Evolutionary conservation across 2,113 vertebrate species (phyloP).

Genomic region (Sceloporus tristichus): DNA sequence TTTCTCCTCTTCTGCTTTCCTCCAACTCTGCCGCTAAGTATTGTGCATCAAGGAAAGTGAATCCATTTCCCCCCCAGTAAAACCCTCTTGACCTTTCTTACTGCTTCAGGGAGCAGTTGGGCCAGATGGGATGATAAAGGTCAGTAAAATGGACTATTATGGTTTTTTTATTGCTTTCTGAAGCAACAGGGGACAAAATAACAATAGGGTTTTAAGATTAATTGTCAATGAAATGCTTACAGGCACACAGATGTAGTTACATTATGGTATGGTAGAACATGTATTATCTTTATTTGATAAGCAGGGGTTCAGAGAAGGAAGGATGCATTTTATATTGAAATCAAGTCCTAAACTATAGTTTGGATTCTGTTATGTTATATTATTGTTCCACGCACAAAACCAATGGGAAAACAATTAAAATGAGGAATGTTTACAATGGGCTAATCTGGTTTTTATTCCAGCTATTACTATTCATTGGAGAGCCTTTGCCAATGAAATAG

Average conservation of each 20-base stretch:
- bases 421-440: background rate
- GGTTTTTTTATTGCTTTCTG: constrained; percentile 51
- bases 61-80: constrained; percentile 47
- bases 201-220: constrained; percentile 41
- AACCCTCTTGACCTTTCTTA: constrained; percentile 64
- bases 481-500: background rate
- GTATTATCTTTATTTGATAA: constrained; percentile 43
- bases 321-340: constrained; percentile 37
- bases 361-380: constrained; percentile 13
- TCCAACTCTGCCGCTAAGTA: constrained; percentile 20
- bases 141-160: constrained; percentile 55
- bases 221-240: constrained; percentile 53
- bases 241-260: constrained; percentile 59
- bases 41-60: constrained; percentile 49
- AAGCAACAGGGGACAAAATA: constrained; percentile 56
- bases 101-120: constrained; percentile 59
- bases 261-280: constrained; percentile 22
- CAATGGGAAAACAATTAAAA: constrained; percentile 38
- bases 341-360: constrained; percentile 38
- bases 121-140: constrained; percentile 42
- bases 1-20: constrained; percentile 21
- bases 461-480: background rate
- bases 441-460: background rate
- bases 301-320: constrained; percentile 16
- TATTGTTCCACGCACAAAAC: constrained; percentile 32